These are phyloP conservation scores for Steatocranus sp. DNA, from an alignment of 2,797 vertebrate species.

Conservation along the genomic window DNA sequence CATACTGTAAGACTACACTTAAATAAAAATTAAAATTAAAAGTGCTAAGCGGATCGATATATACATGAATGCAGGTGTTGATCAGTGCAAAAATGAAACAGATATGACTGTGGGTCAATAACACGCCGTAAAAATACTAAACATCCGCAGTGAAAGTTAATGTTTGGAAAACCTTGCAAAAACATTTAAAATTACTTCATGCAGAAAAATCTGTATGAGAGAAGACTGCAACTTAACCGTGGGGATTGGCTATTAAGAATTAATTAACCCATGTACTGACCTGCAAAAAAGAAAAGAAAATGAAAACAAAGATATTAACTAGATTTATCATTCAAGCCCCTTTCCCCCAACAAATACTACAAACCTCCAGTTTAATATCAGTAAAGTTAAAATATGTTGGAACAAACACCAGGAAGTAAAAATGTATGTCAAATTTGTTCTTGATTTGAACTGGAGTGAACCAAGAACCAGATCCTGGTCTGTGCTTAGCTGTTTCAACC, in stretches of 20 bases:
- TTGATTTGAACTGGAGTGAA: not conserved
- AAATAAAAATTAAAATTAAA: not conserved
- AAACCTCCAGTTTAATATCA: not conserved
- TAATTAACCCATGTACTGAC: not conserved
- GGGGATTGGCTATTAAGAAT: not conserved
- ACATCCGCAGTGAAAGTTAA: not conserved
- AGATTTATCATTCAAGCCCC: not conserved
- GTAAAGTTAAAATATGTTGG: not conserved
- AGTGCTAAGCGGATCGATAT: not conserved
- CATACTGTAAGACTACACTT: not conserved
- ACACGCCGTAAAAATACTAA: not conserved
- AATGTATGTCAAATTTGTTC: not conserved
- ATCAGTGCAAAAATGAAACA: fast-evolving
- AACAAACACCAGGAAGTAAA: not conserved
- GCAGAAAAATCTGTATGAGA: not conserved
- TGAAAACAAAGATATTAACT: not conserved
- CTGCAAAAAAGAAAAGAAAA: not conserved
- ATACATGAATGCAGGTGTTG: not conserved
- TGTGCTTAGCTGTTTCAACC: not conserved
- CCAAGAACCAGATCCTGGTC: not conserved
- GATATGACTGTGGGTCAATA: not conserved
- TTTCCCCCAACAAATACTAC: not conserved
- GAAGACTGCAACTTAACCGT: fast-evolving
- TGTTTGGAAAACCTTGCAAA: not conserved
- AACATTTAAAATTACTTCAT: not conserved